phyloP scores from a whole-genome alignment of 2,113 vertebrate species.

The Romanogobio albipinnatus region DNA sequence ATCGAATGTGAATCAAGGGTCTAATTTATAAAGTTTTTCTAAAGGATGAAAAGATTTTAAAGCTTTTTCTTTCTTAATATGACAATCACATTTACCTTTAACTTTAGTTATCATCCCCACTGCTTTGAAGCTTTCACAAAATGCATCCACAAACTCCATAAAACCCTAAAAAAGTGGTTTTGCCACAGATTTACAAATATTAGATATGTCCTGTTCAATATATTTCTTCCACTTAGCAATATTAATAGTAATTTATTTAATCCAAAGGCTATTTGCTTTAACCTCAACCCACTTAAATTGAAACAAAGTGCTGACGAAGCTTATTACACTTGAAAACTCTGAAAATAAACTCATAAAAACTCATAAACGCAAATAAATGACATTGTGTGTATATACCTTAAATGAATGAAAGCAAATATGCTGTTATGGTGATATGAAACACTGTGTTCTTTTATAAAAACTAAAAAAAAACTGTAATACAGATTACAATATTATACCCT shows the following conservation, averaged over 20 bases:
- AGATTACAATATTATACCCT: neutral
- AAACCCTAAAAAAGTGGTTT: neutral
- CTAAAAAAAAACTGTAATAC: neutral
- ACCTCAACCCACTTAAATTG: neutral
- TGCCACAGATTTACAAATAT: neutral
- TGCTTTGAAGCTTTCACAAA: neutral
- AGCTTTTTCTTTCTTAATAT: neutral
- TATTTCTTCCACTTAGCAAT: neutral
- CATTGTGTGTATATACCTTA: neutral
- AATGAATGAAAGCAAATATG: neutral
- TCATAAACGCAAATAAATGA: neutral
- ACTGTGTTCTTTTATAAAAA: too few species aligned
- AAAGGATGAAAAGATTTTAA: neutral
- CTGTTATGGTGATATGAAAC: neutral
- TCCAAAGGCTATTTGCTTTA: neutral
- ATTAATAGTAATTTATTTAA: neutral
- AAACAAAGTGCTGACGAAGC: neutral
- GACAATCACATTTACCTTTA: too few species aligned
- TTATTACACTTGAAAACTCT: neutral
- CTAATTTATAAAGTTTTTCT: neutral
- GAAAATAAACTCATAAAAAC: neutral
- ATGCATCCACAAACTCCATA: neutral
- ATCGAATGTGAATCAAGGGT: neutral
- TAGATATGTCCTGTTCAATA: neutral
- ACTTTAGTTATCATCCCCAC: neutral